phyloP scores from a whole-genome alignment of 2,797 vertebrate species.

The Naso thynnoides region DNA sequence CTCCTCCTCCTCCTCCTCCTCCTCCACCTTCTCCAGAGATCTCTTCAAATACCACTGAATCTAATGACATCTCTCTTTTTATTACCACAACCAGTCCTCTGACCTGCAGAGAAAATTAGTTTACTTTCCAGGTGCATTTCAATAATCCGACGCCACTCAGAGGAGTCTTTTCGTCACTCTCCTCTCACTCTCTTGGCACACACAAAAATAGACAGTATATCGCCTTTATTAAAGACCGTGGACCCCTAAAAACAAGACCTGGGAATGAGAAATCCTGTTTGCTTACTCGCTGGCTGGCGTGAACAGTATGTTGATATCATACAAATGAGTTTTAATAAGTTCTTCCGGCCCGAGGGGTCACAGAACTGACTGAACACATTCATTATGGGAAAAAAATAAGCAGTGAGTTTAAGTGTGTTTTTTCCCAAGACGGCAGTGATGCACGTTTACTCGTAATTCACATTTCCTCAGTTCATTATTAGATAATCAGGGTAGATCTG shows the following conservation, averaged over 20 bases:
- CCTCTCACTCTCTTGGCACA: constrained; percentile 29
- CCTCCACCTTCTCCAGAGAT: constrained; percentile 45
- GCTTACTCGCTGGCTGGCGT: constrained; percentile 49
- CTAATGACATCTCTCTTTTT: constrained; percentile 78
- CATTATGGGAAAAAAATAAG: constrained; percentile 50
- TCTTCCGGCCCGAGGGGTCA: constrained; percentile 51
- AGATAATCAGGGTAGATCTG: constrained; percentile 56
- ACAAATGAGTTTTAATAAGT: constrained; percentile 62
- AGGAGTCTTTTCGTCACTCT: constrained; percentile 47
- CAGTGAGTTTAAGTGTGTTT: constrained; percentile 39
- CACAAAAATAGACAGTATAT: constrained; percentile 41
- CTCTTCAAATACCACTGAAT: constrained; percentile 74
- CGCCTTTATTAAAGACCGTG: constrained; percentile 67
- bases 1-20: neutral
- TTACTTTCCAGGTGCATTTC: constrained; percentile 76
- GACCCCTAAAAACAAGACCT: constrained; percentile 43
- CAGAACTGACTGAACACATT: constrained; percentile 37
- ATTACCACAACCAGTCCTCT: constrained; percentile 79
- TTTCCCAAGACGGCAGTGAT: constrained; percentile 57
- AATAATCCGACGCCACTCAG: constrained; percentile 66
- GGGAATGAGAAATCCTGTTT: constrained; percentile 46
- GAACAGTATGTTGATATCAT: constrained; percentile 45
- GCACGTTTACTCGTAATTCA: constrained; percentile 57
- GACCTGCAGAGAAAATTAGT: constrained; percentile 72
- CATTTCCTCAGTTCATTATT: constrained; percentile 63